Base-by-base conservation (phyloP, 2,113 vertebrate species). In the Zootoca vivipara region DNA sequence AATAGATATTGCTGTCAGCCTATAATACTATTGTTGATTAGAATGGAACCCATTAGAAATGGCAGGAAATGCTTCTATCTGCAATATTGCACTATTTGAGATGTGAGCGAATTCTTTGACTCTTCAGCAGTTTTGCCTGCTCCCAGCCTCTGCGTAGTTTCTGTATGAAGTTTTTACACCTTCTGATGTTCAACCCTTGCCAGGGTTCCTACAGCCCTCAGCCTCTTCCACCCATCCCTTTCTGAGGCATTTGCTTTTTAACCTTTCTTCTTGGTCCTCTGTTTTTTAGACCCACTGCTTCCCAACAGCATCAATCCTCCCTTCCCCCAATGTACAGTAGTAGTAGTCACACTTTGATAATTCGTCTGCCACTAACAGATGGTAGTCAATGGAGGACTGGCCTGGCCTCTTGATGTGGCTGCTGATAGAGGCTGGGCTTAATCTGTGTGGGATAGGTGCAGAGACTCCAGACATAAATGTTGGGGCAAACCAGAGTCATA, bases 111-210 rank as follows among this genome's bases (percentile, higher is more conserved):
- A 78, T 13, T 78, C 78, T 90, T 85, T 0, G n/a, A 52, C 87
- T 92, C 91, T 92, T 87, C 74, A 87, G 89, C 75, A 78, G 33
- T 87, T 77, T 77, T 80, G 38, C 74, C 74, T 74, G 33, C 18
- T 38, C 72, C 4, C 33, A 74, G 35, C 16, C 72, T 38, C 33
- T 74, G 30, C 69, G n/a, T 70, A 70, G 35, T 52, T 52, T 52
- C 46, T 52, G 46, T 9, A 69, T 72, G 70, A 72, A n/a, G 30
- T 72, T 72, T 30, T 72, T 72, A 72, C 70, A 72, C 30, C 30
- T n/a, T 72, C 70, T 30, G 9, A 28, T n/a, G n/a, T 3, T 72
- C n/a, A 72, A 33, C n/a, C 33, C 30, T 30, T n/a, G 16, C 58
- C 18, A 15, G 2, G 46, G 13, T 62, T 62, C 58, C 58, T 62